Evolutionary conservation across 2,888 invertebrate species (phyloP).

Genomic region (Ophion obscuratus): DNA sequence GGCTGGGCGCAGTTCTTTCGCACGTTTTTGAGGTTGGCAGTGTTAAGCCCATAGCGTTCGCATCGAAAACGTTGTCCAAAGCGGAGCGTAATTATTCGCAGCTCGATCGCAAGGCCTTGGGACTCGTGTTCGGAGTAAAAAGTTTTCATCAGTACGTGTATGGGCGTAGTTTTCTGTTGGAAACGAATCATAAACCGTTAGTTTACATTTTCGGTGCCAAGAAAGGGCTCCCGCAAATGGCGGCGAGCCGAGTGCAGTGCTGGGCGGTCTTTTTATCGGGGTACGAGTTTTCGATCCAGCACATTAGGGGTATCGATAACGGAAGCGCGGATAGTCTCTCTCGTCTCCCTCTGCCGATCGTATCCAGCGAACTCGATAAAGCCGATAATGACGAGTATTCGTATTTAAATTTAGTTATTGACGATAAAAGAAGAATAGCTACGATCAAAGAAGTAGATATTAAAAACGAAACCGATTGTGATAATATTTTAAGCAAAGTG

Average conservation of each 20-base stretch:
- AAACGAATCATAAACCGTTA: slow-evolving; percentile 72
- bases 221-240: slow-evolving; percentile 64
- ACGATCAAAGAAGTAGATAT: slow-evolving; percentile 10
- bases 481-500: not conserved
- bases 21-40: slow-evolving; percentile 49
- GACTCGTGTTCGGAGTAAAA: slow-evolving; percentile 68
- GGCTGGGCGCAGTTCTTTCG: slow-evolving; percentile 46
- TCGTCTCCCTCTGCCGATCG: slow-evolving; percentile 1
- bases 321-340: slow-evolving; percentile 67
- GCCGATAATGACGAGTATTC: slow-evolving; percentile 3
- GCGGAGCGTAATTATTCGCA: slow-evolving; percentile 51
- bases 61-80: slow-evolving; percentile 59
- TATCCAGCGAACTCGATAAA: not conserved
- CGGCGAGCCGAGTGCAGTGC: slow-evolving; percentile 70
- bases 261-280: slow-evolving; percentile 69
- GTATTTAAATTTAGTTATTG: slow-evolving; percentile 5
- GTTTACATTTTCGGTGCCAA: slow-evolving; percentile 64
- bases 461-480: not conserved
- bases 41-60: slow-evolving; percentile 65
- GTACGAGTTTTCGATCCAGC: slow-evolving; percentile 66
- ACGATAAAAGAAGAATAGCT: slow-evolving; percentile 16
- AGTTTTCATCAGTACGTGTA: slow-evolving; percentile 70
- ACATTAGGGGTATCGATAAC: slow-evolving; percentile 58
- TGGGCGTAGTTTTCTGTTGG: slow-evolving; percentile 66
- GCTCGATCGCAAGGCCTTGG: slow-evolving; percentile 70